Base-by-base conservation (phyloP, 2,113 vertebrate genomes). In the Neoarius graeffei region DNA sequence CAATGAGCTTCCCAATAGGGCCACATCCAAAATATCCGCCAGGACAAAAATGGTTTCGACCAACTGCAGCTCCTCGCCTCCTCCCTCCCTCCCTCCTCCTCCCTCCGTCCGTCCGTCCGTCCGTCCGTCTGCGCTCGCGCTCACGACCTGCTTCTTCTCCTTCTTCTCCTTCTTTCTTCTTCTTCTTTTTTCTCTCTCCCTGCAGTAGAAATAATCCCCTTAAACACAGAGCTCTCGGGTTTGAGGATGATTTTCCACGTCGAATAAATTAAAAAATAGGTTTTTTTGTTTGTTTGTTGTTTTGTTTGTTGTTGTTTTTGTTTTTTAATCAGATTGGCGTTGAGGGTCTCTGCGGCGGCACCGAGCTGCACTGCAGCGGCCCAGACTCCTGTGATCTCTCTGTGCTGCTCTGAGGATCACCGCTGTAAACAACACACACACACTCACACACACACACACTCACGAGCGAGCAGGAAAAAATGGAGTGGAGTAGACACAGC, bases 391-490 rank as follows among this genome's bases (percentile, higher is more conserved):
- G 88, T 92, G 89, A 88, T 90, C 89, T 94, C 90, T 92, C 77
- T 71, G n/a, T 71, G 19, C 89, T 89, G 89, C 89, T 93, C 92
- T 84, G 92, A 91, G 94, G 94, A 94, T 94, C 94, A 93, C 90
- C 94, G 95, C 94, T 94, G 95, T 95, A 96, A 96, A 96, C 95
- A 96, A 95, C 92, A 90, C 93, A 57, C 89, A 80, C 91, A 88
- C 92, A 91, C 74, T 66, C 90, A 92, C 90, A 17, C 84, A 17
- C 84, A 15, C 84, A 48, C 84, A 15, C 69, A 80, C n/a, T n/a
- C 91, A 87, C 92, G 90, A 83, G 94, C 23, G 54, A 87, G n/a
- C 0, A 0, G n/a, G 87, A 94, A 95, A 92, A 93, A 1, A 81
- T 76, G 95, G 93, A 92, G 14, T 92, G 94, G 95, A 95, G 57